A percentile compares a stretch with the other conserved stretches of the same genome.
Evolutionary conservation across 2,113 vertebrate species (phyloP).

Genomic region (Boleophthalmus pectinirostris): DNA sequence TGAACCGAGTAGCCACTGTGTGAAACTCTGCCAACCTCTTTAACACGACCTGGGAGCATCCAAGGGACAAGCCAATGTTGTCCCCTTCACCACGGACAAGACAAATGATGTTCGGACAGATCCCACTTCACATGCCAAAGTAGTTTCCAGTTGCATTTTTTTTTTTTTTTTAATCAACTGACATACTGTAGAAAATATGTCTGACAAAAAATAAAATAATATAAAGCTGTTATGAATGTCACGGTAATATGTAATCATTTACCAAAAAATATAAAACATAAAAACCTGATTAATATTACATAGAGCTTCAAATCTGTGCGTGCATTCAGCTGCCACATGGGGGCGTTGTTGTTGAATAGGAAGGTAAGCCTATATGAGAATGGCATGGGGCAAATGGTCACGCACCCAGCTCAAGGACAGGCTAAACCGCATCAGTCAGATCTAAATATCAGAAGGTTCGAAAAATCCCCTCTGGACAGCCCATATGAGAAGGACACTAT

Average conservation of each 20-base stretch:
- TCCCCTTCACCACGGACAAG: slow-evolving; percentile 51
- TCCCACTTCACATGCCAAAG: slow-evolving; percentile 56
- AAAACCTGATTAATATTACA: background rate
- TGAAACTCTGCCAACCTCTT: slow-evolving; percentile 75
- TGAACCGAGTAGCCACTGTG: slow-evolving; percentile 54
- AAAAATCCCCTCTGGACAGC: slow-evolving; percentile 24
- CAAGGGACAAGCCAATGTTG: slow-evolving; percentile 50
- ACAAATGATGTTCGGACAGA: slow-evolving; percentile 75
- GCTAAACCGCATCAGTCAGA: slow-evolving; percentile 27
- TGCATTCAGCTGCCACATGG: slow-evolving; percentile 41
- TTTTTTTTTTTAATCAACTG: slow-evolving; percentile 18
- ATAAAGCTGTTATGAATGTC: background rate
- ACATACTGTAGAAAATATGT: slow-evolving; percentile 8
- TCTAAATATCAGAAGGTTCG: slow-evolving; percentile 12
- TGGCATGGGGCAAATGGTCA: background rate
- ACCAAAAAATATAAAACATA: background rate
- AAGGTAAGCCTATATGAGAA: background rate
- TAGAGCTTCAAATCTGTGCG: background rate
- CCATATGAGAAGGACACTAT: slow-evolving; percentile 39
- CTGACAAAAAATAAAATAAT: background rate
- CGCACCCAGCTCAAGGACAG: background rate
- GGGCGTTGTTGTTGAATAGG: slow-evolving; percentile 32
- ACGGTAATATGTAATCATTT: background rate
- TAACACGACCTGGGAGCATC: slow-evolving; percentile 67
- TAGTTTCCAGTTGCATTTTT: slow-evolving; percentile 44